Conservation (phyloP, 2,888 invertebrate species). For the Hetaerina titia region DNA sequence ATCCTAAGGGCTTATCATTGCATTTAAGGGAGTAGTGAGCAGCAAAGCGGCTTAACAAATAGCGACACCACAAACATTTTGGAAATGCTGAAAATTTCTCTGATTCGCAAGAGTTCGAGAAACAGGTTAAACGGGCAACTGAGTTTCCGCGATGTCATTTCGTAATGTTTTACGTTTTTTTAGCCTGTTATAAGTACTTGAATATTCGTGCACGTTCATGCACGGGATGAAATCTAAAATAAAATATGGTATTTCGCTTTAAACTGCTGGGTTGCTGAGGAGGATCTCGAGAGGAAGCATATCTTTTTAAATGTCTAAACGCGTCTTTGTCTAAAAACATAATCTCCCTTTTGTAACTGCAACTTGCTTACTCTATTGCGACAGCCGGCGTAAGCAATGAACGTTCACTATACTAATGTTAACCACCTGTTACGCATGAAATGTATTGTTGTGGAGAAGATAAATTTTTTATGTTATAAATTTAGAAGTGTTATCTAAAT, state of each 20-base stretch:
- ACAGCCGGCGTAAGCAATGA: slow-evolving; percentile 11
- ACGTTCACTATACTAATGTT: background rate
- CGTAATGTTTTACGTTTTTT: background rate
- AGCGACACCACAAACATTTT: background rate
- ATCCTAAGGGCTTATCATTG: slow-evolving; percentile 38
- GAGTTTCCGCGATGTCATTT: background rate
- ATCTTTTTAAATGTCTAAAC: background rate
- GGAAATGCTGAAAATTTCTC: background rate
- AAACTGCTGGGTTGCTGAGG: background rate
- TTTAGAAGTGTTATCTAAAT: slow-evolving; percentile 41
- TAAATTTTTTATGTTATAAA: slow-evolving; percentile 59
- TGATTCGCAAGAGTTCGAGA: background rate
- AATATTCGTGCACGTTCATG: background rate
- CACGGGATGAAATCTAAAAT: background rate
- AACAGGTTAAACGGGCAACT: background rate
- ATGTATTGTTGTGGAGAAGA: slow-evolving; percentile 32
- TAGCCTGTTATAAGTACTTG: background rate
- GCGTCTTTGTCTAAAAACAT: background rate
- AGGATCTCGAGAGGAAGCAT: background rate
- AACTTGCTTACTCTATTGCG: background rate
- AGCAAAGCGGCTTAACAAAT: slow-evolving; percentile 46
- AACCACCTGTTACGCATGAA: slow-evolving; percentile 37
- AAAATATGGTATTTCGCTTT: slow-evolving; percentile 5
- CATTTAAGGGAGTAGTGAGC: slow-evolving; percentile 17
- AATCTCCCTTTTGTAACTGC: slow-evolving; percentile 10